Percentiles rank a stretch among this genome's conserved stretches.
Conservation (phyloP, 2,113 vertebrate genomes). For the Saiga tatarica region DNA sequence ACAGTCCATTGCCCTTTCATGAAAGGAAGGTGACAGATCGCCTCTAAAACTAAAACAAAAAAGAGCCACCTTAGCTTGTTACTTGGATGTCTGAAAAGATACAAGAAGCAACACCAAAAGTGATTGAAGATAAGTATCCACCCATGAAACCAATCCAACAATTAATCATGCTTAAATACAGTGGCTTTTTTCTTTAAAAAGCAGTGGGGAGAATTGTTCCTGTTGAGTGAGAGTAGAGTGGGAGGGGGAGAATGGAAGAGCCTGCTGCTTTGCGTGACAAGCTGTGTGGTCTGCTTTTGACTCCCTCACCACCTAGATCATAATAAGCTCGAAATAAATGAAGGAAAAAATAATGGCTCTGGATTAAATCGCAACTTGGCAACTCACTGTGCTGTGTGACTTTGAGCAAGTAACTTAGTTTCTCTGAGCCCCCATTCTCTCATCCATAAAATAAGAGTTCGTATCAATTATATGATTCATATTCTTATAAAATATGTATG, state of each 20-base stretch:
- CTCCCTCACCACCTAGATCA: neutral
- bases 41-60: neutral
- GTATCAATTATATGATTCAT: neutral
- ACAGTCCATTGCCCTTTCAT: neutral
- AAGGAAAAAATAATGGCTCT: neutral
- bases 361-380: neutral
- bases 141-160: neutral
- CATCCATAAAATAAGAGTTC: neutral
- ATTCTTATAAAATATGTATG: neutral
- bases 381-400: neutral
- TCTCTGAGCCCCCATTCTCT: neutral
- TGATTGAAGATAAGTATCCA: neutral
- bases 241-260: accelerated
- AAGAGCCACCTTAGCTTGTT: neutral
- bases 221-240: neutral
- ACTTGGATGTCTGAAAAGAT: neutral
- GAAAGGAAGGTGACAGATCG: neutral
- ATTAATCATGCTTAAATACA: neutral
- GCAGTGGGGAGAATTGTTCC: neutral
- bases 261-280: no score
- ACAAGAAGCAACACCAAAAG: neutral
- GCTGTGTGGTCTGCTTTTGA: neutral
- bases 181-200: neutral
- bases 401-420: neutral
- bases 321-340: neutral